These are phyloP conservation scores for Dinocampus coccinellae DNA, from an alignment of 2,888 invertebrate genomes.

Conservation along the genomic window DNA sequence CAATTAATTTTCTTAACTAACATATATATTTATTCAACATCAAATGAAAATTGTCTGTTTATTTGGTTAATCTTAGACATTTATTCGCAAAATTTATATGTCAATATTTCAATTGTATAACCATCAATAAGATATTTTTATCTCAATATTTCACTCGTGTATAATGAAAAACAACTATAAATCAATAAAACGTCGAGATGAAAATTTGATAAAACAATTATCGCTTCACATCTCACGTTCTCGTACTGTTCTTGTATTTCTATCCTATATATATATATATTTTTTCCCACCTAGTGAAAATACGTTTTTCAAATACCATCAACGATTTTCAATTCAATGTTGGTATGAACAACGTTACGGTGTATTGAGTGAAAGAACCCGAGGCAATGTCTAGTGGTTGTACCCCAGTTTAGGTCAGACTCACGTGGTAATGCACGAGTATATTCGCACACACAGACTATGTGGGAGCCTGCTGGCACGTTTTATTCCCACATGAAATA, in stretches of 20 bases:
- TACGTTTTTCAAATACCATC: background rate
- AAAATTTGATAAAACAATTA: background rate
- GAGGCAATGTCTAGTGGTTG: slow-evolving; percentile 5
- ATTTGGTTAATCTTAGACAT: background rate
- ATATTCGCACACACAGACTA: background rate
- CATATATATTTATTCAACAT: slow-evolving; percentile 10
- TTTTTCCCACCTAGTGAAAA: background rate
- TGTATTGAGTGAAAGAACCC: slow-evolving; percentile 31
- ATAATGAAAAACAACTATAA: background rate
- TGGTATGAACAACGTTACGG: slow-evolving; percentile 16
- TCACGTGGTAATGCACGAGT: slow-evolving; percentile 2
- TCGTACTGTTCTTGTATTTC: background rate
- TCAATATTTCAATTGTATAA: background rate
- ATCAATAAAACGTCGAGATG: background rate
- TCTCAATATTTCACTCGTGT: background rate
- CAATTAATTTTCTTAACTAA: slow-evolving; percentile 6
- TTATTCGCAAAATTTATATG: background rate
- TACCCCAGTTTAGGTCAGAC: slow-evolving; percentile 32
- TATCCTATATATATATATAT: background rate
- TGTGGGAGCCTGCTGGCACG: slow-evolving; percentile 27
- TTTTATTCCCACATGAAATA: slow-evolving; percentile 35
- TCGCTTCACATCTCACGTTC: background rate
- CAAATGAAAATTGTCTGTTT: background rate
- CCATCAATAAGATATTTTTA: background rate
- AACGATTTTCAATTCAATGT: slow-evolving; percentile 22